Evolutionary conservation across 2,113 vertebrate genomes (phyloP).

Genomic region (Stigmatopora argus): DNA sequence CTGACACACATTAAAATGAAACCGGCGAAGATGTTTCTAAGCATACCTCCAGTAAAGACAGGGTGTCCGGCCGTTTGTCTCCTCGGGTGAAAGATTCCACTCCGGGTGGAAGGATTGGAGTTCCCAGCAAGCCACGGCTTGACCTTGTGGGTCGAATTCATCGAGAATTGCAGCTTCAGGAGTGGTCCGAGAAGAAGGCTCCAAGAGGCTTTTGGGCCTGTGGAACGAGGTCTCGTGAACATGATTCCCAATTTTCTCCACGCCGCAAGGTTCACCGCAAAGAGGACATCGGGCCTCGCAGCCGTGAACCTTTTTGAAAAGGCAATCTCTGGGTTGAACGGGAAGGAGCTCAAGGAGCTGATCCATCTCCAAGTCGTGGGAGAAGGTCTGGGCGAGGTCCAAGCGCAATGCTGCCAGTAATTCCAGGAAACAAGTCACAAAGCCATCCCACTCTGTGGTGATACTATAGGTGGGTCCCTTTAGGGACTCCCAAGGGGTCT

Average conservation of each 20-base stretch:
- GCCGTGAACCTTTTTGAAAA: conserved; percentile 58
- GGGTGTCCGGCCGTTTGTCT: conserved; percentile 23
- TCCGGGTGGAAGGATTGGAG: conserved; percentile 47
- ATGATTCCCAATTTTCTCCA: conserved; percentile 44
- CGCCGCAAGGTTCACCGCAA: conserved; percentile 67
- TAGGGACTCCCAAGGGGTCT: conserved; percentile 32
- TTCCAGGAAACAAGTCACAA: conserved; percentile 52
- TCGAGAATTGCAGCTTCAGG: conserved; percentile 25
- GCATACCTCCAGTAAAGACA: conserved; percentile 64
- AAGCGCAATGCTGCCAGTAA: conserved; percentile 45
- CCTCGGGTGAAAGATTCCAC: conserved; percentile 51
- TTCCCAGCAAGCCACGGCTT: conserved; percentile 21
- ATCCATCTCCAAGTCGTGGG: conserved; percentile 29
- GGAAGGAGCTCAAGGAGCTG: conserved; percentile 45
- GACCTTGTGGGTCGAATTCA: conserved; percentile 19
- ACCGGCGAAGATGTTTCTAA: background rate
- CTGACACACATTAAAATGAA: background rate
- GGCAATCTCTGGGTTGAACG: conserved; percentile 39
- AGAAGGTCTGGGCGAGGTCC: conserved; percentile 47
- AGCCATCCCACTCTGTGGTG: conserved; percentile 53
- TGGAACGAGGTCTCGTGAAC: conserved; percentile 55
- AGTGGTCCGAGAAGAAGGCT: conserved; percentile 20
- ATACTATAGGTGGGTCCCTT: conserved; percentile 57
- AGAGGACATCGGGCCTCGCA: conserved; percentile 67
- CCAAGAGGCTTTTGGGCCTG: conserved; percentile 55